A percentile compares a stretch with the other conserved stretches of the same genome.
These are phyloP conservation scores for Oryzias dopingdopingensis DNA, from an alignment of 2,797 vertebrate species.

Conservation along the genomic window DNA sequence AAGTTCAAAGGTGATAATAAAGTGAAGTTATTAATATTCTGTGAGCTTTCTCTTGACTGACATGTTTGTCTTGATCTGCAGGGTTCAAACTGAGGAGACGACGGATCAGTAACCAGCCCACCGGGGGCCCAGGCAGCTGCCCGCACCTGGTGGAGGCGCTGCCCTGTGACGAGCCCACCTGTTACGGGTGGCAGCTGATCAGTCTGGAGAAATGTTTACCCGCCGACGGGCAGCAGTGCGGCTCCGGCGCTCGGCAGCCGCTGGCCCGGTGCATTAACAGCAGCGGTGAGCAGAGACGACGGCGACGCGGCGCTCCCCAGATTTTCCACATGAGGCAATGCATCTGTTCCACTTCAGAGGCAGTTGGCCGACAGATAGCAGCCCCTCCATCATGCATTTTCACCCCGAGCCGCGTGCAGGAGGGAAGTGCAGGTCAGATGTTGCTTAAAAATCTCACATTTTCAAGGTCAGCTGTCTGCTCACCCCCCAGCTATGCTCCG, in stretches of 20 bases:
- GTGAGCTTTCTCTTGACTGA: neutral
- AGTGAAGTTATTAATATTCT: too few relatives aligned
- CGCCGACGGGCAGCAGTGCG: slow-evolving; percentile 82
- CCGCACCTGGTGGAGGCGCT: slow-evolving; percentile 93
- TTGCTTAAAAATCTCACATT: slow-evolving; percentile 19
- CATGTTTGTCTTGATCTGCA: slow-evolving; percentile 36
- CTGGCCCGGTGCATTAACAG: slow-evolving; percentile 85
- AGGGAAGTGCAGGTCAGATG: slow-evolving; percentile 18
- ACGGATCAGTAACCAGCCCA: slow-evolving; percentile 84
- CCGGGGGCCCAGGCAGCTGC: slow-evolving; percentile 85
- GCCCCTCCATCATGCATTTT: slow-evolving; percentile 1
- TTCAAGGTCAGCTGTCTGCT: slow-evolving; percentile 33
- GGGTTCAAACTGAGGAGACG: slow-evolving; percentile 93
- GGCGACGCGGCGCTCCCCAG: too few relatives aligned
- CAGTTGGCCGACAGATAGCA: neutral
- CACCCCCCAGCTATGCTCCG: slow-evolving; percentile 6
- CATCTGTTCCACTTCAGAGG: neutral
- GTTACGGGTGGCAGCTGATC: slow-evolving; percentile 85
- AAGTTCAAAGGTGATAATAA: too few relatives aligned
- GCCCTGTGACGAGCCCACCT: slow-evolving; percentile 92
- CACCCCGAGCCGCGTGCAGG: slow-evolving; percentile 1
- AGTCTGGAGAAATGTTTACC: slow-evolving; percentile 85
- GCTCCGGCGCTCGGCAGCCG: slow-evolving; percentile 82
- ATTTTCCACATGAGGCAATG: too few relatives aligned
- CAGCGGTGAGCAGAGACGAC: slow-evolving; percentile 78